A percentile compares a stretch with the other conserved stretches of the same genome.
phyloP scores from a whole-genome alignment of 1,140 invertebrate genomes.

The Callitettix versicolor region DNA sequence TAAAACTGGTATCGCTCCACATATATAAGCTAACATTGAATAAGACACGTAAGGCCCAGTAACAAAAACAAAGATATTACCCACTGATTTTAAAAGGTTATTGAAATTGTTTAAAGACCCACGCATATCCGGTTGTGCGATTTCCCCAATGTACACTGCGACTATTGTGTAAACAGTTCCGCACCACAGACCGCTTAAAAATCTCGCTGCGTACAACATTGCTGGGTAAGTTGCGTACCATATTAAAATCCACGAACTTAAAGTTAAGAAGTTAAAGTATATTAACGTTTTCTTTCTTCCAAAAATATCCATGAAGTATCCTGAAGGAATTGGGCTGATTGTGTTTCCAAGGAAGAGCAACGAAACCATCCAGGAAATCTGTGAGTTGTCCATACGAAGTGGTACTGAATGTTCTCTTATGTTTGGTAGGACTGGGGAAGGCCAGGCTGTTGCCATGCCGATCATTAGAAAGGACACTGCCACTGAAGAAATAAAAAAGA shows the following conservation, averaged over 20 bases:
- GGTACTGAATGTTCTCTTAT: constrained; percentile 13
- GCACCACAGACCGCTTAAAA: constrained; percentile 39
- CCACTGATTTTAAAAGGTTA: constrained; percentile 63
- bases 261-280: constrained; percentile 45
- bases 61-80: constrained; percentile 58
- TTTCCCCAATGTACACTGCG: constrained; percentile 81
- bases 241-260: constrained; percentile 42
- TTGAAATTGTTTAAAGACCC: constrained; percentile 55
- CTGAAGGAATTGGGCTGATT: constrained; percentile 19
- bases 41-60: constrained; percentile 66
- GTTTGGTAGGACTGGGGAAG: constrained; percentile 50
- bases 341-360: constrained; percentile 21
- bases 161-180: constrained; percentile 63
- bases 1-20: constrained; percentile 44
- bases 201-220: constrained; percentile 17
- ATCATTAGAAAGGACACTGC: constrained; percentile 30
- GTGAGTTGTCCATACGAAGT: constrained; percentile 4
- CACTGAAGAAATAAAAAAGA: constrained; percentile 21
- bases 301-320: constrained; percentile 54
- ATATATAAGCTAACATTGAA: constrained; percentile 48
- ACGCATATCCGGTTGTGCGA: constrained; percentile 35
- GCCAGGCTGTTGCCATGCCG: constrained; percentile 63
- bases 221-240: constrained; percentile 1
- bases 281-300: constrained; percentile 61
- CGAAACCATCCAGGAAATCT: constrained; percentile 23